These are phyloP conservation scores for Oscarella lobularis DNA, from an alignment of 37 sponge, comb jelly and placozoan species.

Conservation along the genomic window DNA sequence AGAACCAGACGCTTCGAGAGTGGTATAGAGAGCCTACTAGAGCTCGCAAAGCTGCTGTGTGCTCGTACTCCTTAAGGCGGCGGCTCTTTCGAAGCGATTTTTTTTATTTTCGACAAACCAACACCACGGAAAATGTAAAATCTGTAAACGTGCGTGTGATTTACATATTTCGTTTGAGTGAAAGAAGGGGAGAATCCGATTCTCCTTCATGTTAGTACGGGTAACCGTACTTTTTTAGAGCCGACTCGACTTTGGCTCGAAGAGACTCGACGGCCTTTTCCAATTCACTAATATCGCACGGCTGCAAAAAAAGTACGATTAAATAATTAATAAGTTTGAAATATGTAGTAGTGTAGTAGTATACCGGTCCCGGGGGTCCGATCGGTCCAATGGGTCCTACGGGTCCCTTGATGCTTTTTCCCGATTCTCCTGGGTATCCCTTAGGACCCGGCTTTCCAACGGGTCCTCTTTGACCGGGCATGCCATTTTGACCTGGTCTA, in stretches of 20 bases:
- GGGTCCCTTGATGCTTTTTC: slow-evolving; percentile 2
- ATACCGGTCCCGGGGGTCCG: neutral
- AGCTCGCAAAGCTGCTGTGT: too few species aligned
- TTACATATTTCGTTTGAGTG: too few species aligned
- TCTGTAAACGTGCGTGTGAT: too few species aligned
- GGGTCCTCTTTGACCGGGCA: neutral
- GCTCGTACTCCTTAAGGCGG: too few species aligned
- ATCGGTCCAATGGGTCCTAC: neutral
- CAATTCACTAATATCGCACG: neutral
- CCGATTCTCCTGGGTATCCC: neutral
- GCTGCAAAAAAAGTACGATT: neutral
- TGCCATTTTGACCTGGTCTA: neutral
- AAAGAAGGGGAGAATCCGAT: too few species aligned
- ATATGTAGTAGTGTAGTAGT: neutral
- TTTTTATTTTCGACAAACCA: too few species aligned
- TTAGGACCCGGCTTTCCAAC: neutral
- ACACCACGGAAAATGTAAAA: too few species aligned
- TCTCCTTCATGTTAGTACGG: too few species aligned
- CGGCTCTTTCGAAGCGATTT: too few species aligned
- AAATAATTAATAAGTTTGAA: neutral
- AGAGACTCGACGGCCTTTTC: neutral
- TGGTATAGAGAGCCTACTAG: too few species aligned
- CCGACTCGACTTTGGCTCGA: neutral
- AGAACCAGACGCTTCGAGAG: too few species aligned
- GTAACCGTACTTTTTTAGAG: neutral